These are phyloP conservation scores for Calonectris borealis DNA, from an alignment of 2,113 vertebrate genomes.

Conservation along the genomic window DNA sequence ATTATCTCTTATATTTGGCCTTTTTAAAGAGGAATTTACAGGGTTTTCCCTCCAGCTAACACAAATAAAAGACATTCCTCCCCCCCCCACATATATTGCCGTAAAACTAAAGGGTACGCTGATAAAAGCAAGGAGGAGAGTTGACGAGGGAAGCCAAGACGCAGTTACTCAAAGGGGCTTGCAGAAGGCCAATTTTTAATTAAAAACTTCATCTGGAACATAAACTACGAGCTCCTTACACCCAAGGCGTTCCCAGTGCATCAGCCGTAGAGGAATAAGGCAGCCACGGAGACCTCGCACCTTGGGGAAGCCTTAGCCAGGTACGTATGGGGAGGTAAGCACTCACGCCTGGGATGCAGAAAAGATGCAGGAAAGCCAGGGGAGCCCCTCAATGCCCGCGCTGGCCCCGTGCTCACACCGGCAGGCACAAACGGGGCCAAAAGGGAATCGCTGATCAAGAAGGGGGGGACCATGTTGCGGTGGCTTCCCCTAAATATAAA, in stretches of 20 bases:
- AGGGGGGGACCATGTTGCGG: fast-evolving
- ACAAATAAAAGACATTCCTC: neutral
- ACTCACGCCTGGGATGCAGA: fast-evolving
- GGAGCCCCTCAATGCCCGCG: fast-evolving
- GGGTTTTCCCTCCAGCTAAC: neutral
- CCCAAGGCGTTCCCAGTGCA: neutral
- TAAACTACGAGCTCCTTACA: fast-evolving
- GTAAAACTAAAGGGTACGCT: neutral
- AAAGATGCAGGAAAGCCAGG: neutral
- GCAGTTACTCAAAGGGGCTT: neutral
- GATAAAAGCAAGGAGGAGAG: neutral
- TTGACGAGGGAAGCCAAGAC: neutral
- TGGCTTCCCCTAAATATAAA: neutral
- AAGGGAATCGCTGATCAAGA: neutral
- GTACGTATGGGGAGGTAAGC: fast-evolving
- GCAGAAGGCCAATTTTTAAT: neutral
- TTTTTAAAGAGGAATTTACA: neutral
- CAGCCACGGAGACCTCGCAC: neutral
- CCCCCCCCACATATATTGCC: fast-evolving
- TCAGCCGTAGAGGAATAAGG: neutral
- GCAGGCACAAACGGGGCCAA: too few relatives aligned
- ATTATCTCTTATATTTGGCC: neutral
- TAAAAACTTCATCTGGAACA: neutral
- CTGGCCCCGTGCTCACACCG: fast-evolving
- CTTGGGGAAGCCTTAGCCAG: neutral